phyloP scores from a whole-genome alignment of 2,113 vertebrate species.

The Beaufortia kweichowensis region DNA sequence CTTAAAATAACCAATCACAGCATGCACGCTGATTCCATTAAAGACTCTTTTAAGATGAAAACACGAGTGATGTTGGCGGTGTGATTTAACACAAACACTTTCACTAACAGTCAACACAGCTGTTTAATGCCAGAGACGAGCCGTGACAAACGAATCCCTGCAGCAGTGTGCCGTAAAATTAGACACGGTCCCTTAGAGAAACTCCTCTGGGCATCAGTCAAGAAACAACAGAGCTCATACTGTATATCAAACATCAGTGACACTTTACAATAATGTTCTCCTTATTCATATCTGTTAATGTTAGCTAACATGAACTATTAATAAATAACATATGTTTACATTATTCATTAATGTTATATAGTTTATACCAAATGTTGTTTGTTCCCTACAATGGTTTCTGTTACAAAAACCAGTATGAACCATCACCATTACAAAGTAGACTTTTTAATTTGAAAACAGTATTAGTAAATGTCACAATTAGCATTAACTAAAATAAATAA shows the following conservation, averaged over 20 bases:
- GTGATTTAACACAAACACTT: not conserved
- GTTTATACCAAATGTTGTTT: too few species aligned
- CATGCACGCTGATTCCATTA: not conserved
- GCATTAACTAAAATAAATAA: too few species aligned
- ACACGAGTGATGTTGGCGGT: not conserved
- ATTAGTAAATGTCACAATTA: too few species aligned
- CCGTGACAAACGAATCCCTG: not conserved
- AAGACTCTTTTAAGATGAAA: not conserved
- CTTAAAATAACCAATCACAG: conserved; percentile 16
- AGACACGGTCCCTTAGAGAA: not conserved
- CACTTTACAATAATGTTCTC: not conserved
- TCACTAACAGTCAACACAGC: not conserved
- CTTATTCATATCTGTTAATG: too few species aligned
- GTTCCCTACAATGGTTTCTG: too few species aligned
- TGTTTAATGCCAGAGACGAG: not conserved
- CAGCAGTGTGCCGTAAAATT: not conserved
- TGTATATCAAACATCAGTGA: not conserved
- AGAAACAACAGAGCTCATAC: not conserved
- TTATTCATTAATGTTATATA: too few species aligned
- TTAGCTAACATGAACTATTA: too few species aligned
- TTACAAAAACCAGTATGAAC: too few species aligned
- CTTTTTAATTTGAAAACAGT: too few species aligned
- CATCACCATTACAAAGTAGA: too few species aligned
- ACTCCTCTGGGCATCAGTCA: not conserved
- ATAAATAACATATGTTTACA: too few species aligned